These are phyloP conservation scores for Lycaon pictus DNA, from an alignment of 2,113 vertebrate species.

Conservation along the genomic window DNA sequence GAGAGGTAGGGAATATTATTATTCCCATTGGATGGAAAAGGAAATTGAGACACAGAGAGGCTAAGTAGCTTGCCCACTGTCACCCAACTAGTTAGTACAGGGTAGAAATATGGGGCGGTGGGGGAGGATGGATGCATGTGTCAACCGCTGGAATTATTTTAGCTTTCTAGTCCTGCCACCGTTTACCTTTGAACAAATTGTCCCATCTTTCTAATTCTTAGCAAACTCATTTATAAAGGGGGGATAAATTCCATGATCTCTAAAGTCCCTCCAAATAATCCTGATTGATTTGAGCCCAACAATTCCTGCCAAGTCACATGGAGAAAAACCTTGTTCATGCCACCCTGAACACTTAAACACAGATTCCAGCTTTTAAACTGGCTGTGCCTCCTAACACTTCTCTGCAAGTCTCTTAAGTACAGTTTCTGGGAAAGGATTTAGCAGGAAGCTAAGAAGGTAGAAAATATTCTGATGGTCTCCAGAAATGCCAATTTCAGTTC, in stretches of 20 bases:
- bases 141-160: not conserved
- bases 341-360: not conserved
- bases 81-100: not conserved
- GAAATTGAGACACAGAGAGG: not conserved
- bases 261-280: not conserved
- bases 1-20: not conserved
- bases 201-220: constrained; percentile 1
- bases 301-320: not conserved
- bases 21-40: not conserved
- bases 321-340: not conserved
- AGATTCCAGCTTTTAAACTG: not conserved
- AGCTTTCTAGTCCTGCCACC: not conserved
- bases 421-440: not conserved
- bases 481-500: not conserved
- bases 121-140: fast-evolving
- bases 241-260: not conserved
- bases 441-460: not conserved
- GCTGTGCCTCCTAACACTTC: not conserved
- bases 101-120: not conserved
- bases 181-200: not conserved
- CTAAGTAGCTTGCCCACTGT: not conserved
- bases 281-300: not conserved
- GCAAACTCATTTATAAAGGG: not conserved
- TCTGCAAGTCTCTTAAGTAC: not conserved
- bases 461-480: not conserved